Evolutionary conservation across 2,113 vertebrate genomes (phyloP), one percentile per base, ranked within the genome.

Genomic region (Oxyura jamaicensis): DNA sequence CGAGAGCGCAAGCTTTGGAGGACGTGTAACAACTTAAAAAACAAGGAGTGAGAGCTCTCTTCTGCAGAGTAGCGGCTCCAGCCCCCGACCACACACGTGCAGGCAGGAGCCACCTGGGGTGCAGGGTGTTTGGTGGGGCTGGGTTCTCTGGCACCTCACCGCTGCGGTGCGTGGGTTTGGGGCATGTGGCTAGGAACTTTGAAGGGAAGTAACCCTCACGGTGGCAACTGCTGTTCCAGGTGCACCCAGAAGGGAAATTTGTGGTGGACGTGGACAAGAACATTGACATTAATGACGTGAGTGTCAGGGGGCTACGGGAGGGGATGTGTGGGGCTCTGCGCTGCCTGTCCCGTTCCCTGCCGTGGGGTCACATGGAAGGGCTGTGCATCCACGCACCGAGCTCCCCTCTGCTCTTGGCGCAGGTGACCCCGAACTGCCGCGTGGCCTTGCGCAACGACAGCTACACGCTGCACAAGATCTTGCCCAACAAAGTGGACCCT

Each of bases 181-280:
- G 41, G 39, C 3, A 7, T 11, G 0, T 0, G 0, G 6, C 5
- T 3, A 8, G 36, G 13, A 19, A 7, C 22, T 39, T 35, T 8
- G 28, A 11, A 4, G 31, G n/a, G 28, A 22, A 68, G 15, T 4
- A 3, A 31, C 21, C 26, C 44, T 39, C 4, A 3, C 0, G 0
- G 26, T 69, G 75, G 10, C 2, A 33, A 60, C 10, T 25, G 25
- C 10, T 50, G 22, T 91, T 86, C 17, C 91, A 99, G 99, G 99
- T 99, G 53, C 99, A 99, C 72, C 99, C 99, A 0, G 99, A 99
- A 89, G 99, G 99, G 56, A 99, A 99, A 92, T 99, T 99, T 90
- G 99, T 99, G 4, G 99, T 99, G 74, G 99, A 99, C 1, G 99
- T 99, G 90, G 99, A 99, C 97, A 99, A 99, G 97, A 99, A 99